Evolutionary conservation across 2,888 invertebrate genomes (phyloP), one percentile per base, ranked within the genome.

Genomic region (Volucella bombylans): DNA sequence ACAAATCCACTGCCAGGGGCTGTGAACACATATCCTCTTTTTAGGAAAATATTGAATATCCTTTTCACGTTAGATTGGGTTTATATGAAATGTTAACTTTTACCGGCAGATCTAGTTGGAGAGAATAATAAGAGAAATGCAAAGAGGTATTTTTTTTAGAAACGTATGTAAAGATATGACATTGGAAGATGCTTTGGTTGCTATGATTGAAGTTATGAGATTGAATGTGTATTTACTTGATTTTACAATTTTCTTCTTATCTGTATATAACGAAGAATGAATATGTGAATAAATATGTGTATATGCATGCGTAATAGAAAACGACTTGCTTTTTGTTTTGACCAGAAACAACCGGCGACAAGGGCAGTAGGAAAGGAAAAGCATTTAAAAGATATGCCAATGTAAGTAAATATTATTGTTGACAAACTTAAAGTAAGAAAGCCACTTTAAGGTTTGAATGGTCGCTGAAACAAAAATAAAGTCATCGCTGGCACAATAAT

Each of bases 31-130:
- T 52, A 59, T 69, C 18, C 50, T 39, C 41, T 72, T 47, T 45
- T 31, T 15, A 41, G 49, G 61, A 52, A 71, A 71, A 71, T 61
- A 71, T 71, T 71, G 59, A 71, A 71, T 71, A 71, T 71, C 71
- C 49, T 43, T 71, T 52, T 71, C 31, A 49, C 47, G 57, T 57
- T 47, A 57, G 49, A 57, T 57, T 69, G 69, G 57, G 69, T 69
- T 57, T 11, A 49, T 69, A 69, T 39, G 18, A 49, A 57, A 49
- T 57, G 47, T 57, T 39, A 62, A 62, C 45, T 62, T 47, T 47
- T 11, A 18, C 1, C n/a, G 12, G 38, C 1, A 12, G 31, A 12
- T 11, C 31, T 11, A 18, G 45, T 62, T 15, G 12, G 39, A 43
- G 9, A 12, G 11, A 47, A 45, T 23, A 31, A 47, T n/a, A 62